Evolutionary conservation across 53 echinoderm and acorn worm genomes (phyloP), one percentile per base, ranked within the genome.

Genomic region (Mesocentrotus franciscanus): DNA sequence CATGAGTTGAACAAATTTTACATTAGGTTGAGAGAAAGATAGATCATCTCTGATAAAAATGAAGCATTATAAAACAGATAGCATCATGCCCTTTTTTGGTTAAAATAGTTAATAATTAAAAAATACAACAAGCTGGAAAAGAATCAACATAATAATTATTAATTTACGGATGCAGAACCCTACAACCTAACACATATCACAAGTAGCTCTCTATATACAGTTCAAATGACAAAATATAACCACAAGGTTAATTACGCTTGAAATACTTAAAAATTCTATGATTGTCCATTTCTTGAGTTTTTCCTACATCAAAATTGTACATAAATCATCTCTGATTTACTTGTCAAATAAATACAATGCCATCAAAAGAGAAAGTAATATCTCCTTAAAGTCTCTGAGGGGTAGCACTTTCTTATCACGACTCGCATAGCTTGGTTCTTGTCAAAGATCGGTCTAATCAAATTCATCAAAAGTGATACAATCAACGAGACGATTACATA

Each of bases 271-370:
- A n/a, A 49, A 49, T 66, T 84, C 90, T 60, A 60, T 91, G 91
- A 91, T 91, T 91, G 91, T 91, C 91, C 91, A 64, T 61, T 57
- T 16, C 66, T 64, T 91, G 91, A 91, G 91, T 91, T 91, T 66
- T 22, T 39, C 56, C 66, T 64, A 64, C 68, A 62, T 36, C 60
- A 20, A 91, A 66, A 62, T 91, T 62, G 35, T 33, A 91, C 91
- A 62, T 91, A 91, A 91, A 91, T 91, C 91, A 11, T 91, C 66
- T 91, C n/a, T 35, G 91, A 91, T 91, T 91, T 91, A 91, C 68
- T 32, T 30, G 91, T 91, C 91, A 91, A 91, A 91, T 91, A 91
- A 91, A 91, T 91, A 64, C 64, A 64, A 57, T 0, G 27, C 87
- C 58, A 58, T 87, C 57, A 0, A 20, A 81, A 36, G 22, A 18